Percentiles rank a stretch among this genome's conserved stretches.
Conservation (phyloP, 2,113 vertebrate genomes). For the Chrysemys picta region DNA sequence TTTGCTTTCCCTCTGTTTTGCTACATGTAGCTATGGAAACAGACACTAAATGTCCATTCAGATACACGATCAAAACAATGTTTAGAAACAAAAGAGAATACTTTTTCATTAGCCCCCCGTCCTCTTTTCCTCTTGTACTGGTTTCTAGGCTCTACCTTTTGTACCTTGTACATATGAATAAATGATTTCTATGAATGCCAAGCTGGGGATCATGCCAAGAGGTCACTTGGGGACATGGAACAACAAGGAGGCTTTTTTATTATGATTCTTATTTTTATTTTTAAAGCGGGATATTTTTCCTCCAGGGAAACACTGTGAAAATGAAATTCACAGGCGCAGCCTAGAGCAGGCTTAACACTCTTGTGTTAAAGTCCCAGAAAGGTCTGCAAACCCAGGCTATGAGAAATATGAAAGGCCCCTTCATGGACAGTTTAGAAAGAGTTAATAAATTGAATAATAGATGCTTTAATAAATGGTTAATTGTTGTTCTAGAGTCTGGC, state of each 20-base stretch:
- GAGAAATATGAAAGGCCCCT: background rate
- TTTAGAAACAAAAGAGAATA: constrained; percentile 37
- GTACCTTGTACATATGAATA: background rate
- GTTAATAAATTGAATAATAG: background rate
- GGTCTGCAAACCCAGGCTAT: background rate
- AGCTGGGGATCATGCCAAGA: background rate
- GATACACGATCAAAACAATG: constrained; percentile 8
- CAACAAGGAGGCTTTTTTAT: background rate
- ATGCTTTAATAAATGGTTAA: background rate
- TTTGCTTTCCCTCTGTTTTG: background rate
- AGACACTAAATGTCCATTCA: constrained; percentile 20
- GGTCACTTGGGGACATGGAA: background rate
- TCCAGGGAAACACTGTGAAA: background rate
- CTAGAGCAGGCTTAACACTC: background rate
- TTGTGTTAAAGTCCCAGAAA: background rate
- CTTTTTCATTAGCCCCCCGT: background rate
- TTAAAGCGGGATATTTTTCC: background rate
- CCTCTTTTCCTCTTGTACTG: background rate
- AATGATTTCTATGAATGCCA: background rate
- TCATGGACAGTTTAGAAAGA: background rate
- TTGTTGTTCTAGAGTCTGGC: background rate
- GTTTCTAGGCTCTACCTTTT: background rate
- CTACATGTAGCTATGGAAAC: constrained; percentile 47
- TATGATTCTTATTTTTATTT: background rate
- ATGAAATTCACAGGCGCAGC: background rate